A percentile compares a stretch with the other conserved stretches of the same genome.
These are phyloP conservation scores for Phrynocephalus versicolor DNA, from an alignment of 2,113 vertebrate genomes.

Conservation along the genomic window DNA sequence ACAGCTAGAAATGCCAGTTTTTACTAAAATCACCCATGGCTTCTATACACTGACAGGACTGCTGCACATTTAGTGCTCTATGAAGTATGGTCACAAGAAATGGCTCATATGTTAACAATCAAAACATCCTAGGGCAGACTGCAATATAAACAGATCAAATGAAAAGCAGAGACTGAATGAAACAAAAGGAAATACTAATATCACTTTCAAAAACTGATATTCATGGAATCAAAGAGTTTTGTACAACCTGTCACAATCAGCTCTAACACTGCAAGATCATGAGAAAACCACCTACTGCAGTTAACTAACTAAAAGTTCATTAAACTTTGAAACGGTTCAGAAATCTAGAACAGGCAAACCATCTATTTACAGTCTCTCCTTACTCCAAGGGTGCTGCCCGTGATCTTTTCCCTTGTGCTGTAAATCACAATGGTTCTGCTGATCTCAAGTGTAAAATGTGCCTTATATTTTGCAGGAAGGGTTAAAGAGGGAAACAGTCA, in stretches of 20 bases:
- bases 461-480: not conserved
- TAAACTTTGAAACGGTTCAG: not conserved
- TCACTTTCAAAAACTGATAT: not conserved
- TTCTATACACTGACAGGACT: not conserved
- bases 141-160: not conserved
- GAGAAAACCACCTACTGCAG: slow-evolving; percentile 15
- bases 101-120: not conserved
- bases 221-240: not conserved
- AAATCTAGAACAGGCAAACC: not conserved
- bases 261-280: not conserved
- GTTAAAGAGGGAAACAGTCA: not conserved
- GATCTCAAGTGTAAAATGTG: slow-evolving; percentile 25
- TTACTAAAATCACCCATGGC: not conserved
- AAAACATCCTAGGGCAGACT: not conserved
- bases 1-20: no score
- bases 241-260: not conserved
- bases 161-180: not conserved
- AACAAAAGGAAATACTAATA: not conserved
- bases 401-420: not conserved
- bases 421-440: slow-evolving; percentile 7
- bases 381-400: slow-evolving; percentile 4
- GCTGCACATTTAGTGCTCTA: not conserved
- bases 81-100: no score
- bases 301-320: not conserved
- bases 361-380: not conserved